Evolutionary conservation across 1,140 invertebrate species (phyloP).

Genomic region (Drosophila parvula): DNA sequence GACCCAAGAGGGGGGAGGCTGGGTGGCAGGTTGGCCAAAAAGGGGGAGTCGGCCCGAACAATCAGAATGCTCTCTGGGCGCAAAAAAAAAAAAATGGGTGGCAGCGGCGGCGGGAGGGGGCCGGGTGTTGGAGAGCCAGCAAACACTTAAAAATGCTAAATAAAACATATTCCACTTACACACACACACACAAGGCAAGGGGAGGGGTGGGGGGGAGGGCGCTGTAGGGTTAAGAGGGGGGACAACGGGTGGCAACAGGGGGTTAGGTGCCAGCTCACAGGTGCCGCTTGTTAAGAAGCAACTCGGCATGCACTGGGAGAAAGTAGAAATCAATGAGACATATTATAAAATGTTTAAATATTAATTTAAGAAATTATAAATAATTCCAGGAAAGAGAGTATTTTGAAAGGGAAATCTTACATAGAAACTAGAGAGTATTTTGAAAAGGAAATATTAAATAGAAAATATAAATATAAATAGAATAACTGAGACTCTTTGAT

Average conservation of each 20-base stretch:
- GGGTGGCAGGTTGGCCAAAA: no score
- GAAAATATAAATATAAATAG: no score
- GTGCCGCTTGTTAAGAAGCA: conserved; percentile 78
- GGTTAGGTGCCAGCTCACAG: conserved; percentile 72
- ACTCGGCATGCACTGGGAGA: conserved; percentile 31
- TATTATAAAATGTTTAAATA: no score
- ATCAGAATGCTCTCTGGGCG: conserved; percentile 37
- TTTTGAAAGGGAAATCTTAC: no score
- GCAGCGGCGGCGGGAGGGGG: not conserved
- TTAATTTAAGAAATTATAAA: no score
- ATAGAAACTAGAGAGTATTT: no score
- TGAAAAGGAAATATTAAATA: no score
- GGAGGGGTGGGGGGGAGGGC: not conserved
- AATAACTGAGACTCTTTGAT: no score
- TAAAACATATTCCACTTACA: conserved; percentile 82
- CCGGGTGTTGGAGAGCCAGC: conserved; percentile 52
- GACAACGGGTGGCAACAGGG: conserved; percentile 2
- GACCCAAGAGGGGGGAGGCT: not conserved
- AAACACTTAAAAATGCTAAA: conserved; percentile 83
- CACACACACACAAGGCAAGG: conserved; percentile 22
- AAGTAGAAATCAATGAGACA: no score
- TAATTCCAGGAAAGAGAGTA: no score
- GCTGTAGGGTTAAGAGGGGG: conserved; percentile 7
- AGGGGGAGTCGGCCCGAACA: conserved; percentile 31
- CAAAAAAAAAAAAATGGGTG: not conserved